Percentiles rank a stretch among this genome's conserved stretches.
Conservation (phyloP, 2,797 vertebrate species). For the Enteromius mattozi region DNA sequence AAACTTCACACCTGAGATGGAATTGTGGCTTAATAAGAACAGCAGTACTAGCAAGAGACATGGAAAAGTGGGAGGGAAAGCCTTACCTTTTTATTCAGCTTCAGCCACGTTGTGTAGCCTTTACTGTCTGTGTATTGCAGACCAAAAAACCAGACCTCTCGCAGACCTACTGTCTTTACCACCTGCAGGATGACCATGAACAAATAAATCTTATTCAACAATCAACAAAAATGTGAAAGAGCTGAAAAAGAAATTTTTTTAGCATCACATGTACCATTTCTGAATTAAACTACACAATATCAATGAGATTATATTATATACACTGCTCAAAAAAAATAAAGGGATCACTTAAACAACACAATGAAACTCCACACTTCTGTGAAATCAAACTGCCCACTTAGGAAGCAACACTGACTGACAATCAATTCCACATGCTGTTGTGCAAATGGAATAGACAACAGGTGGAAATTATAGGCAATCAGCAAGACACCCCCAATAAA, state of each 20-base stretch:
- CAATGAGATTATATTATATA: too few relatives aligned
- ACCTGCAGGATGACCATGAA: conserved; percentile 78
- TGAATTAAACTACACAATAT: neutral
- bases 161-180: conserved; percentile 90
- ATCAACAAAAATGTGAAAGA: neutral
- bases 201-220: neutral
- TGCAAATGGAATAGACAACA: too few relatives aligned
- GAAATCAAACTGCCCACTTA: too few relatives aligned
- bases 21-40: neutral
- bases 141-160: conserved; percentile 97
- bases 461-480: too few relatives aligned
- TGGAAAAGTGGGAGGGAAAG: neutral
- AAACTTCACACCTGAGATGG: neutral
- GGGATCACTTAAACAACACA: too few relatives aligned
- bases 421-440: too few relatives aligned
- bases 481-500: too few relatives aligned
- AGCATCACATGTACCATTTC: neutral
- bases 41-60: neutral
- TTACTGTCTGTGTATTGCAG: conserved; percentile 90
- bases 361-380: too few relatives aligned
- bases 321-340: too few relatives aligned
- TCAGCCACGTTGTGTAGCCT: conserved; percentile 90
- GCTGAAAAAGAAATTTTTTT: neutral
- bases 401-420: too few relatives aligned
- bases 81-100: conserved; percentile 92